These are phyloP conservation scores for Poecile montanus DNA, from an alignment of 2,797 vertebrate genomes.

Conservation along the genomic window DNA sequence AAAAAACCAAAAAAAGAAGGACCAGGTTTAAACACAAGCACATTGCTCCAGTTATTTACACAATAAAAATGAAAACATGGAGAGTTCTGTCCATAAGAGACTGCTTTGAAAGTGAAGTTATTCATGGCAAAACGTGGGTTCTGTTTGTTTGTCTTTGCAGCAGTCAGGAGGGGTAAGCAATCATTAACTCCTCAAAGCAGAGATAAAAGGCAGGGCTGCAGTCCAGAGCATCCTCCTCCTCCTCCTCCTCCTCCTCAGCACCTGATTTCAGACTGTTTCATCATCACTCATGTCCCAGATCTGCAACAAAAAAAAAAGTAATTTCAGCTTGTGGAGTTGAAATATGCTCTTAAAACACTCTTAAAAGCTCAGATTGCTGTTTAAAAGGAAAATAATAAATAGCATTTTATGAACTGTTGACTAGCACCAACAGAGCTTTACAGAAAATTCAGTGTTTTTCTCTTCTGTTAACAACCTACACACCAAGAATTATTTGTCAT, in stretches of 20 bases:
- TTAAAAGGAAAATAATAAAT: neutral
- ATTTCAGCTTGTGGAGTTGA: neutral
- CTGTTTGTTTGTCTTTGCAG: slow-evolving; percentile 4
- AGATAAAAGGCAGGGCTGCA: slow-evolving; percentile 28
- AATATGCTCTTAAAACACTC: neutral
- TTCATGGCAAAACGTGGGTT: neutral
- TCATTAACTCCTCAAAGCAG: slow-evolving; percentile 26
- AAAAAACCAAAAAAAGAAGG: neutral
- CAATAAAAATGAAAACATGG: neutral
- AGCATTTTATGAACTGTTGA: neutral
- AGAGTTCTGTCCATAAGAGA: neutral
- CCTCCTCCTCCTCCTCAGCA: neutral
- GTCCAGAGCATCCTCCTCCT: slow-evolving; percentile 16
- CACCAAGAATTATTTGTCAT: neutral
- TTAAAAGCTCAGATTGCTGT: neutral
- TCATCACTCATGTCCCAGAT: slow-evolving; percentile 99
- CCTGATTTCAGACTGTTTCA: slow-evolving; percentile 86
- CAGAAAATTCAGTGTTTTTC: neutral
- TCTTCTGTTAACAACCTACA: neutral
- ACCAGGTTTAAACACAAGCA: neutral
- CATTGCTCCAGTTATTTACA: slow-evolving; percentile 31
- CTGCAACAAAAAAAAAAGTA: slow-evolving; percentile 67
- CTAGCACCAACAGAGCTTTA: neutral
- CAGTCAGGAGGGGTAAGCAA: neutral
- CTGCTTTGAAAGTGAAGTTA: neutral